Conservation (phyloP, 2,113 vertebrate genomes). For the Pelobates fuscus region DNA sequence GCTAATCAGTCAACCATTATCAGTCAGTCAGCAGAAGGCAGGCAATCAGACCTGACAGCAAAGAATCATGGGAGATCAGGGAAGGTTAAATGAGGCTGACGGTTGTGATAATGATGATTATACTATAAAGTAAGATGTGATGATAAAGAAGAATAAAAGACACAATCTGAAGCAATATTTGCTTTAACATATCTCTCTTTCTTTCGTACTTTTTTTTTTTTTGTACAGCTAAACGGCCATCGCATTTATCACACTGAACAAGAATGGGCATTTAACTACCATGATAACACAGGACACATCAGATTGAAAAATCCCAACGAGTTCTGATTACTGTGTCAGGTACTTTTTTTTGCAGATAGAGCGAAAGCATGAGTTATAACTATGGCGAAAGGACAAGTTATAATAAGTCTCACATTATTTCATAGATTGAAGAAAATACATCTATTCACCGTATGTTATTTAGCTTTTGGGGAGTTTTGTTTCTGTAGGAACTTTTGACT, state of each 20-base stretch:
- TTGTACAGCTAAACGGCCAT: slow-evolving; percentile 88
- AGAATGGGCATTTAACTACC: slow-evolving; percentile 82
- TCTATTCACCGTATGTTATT: slow-evolving; percentile 76
- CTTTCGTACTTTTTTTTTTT: slow-evolving; percentile 72
- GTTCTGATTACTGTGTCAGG: slow-evolving; percentile 84
- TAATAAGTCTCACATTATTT: slow-evolving; percentile 82
- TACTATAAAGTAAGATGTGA: slow-evolving; percentile 94
- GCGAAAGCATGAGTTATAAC: slow-evolving; percentile 55
- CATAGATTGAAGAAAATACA: slow-evolving; percentile 78
- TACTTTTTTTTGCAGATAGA: slow-evolving; percentile 73
- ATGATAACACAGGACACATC: slow-evolving; percentile 80
- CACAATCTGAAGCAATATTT: slow-evolving; percentile 87
- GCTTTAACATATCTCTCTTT: slow-evolving; percentile 87
- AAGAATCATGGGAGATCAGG: slow-evolving; percentile 86
- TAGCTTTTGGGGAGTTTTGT: slow-evolving; percentile 54
- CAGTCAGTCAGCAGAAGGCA: slow-evolving; percentile 88
- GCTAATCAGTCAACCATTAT: slow-evolving; percentile 91
- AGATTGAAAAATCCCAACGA: slow-evolving; percentile 82
- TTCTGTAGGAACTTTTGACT: neutral
- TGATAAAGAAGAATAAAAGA: slow-evolving; percentile 89
- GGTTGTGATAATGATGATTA: slow-evolving; percentile 90
- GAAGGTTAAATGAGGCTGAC: slow-evolving; percentile 93
- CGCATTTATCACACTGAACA: slow-evolving; percentile 91
- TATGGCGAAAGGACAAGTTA: slow-evolving; percentile 76
- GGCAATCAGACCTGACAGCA: slow-evolving; percentile 86